phyloP scores from a whole-genome alignment of 2,888 invertebrate species.

The Poecilus cupreus region DNA sequence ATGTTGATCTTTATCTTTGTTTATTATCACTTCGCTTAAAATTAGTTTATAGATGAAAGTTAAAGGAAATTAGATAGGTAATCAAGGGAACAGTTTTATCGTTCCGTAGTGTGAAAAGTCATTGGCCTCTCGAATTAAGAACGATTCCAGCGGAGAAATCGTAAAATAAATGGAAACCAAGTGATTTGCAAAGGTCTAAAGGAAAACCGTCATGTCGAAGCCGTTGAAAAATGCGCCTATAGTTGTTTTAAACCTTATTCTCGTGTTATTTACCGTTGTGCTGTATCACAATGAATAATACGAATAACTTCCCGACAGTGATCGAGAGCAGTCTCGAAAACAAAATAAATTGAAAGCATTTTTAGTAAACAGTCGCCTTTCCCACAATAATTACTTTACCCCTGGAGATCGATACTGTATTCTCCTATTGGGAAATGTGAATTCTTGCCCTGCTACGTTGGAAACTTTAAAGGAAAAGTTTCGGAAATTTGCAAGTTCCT shows the following conservation, averaged over 20 bases:
- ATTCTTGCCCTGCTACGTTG: not conserved
- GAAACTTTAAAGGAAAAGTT: not conserved
- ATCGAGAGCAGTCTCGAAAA: slow-evolving; percentile 51
- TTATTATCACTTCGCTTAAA: too few relatives aligned
- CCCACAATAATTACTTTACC: slow-evolving; percentile 55
- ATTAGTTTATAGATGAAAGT: too few relatives aligned
- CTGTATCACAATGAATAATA: slow-evolving; percentile 56
- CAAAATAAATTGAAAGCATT: slow-evolving; percentile 58
- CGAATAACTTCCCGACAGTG: slow-evolving; percentile 56
- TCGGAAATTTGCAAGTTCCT: not conserved
- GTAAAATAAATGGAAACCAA: slow-evolving; percentile 25
- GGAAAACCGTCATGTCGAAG: slow-evolving; percentile 26
- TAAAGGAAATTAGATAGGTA: too few relatives aligned
- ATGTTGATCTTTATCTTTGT: too few relatives aligned
- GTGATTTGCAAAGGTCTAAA: slow-evolving; percentile 24
- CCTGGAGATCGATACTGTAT: slow-evolving; percentile 29
- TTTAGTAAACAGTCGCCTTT: slow-evolving; percentile 57
- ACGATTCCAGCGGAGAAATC: slow-evolving; percentile 1
- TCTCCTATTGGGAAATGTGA: not conserved
- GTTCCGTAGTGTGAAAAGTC: not conserved
- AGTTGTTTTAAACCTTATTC: slow-evolving; percentile 44
- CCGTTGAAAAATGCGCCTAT: slow-evolving; percentile 37
- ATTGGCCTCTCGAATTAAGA: slow-evolving; percentile 2
- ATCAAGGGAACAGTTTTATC: too few relatives aligned
- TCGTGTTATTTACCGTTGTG: slow-evolving; percentile 36